Conservation (phyloP, 2,113 vertebrate genomes). For the Strigops habroptila region DNA sequence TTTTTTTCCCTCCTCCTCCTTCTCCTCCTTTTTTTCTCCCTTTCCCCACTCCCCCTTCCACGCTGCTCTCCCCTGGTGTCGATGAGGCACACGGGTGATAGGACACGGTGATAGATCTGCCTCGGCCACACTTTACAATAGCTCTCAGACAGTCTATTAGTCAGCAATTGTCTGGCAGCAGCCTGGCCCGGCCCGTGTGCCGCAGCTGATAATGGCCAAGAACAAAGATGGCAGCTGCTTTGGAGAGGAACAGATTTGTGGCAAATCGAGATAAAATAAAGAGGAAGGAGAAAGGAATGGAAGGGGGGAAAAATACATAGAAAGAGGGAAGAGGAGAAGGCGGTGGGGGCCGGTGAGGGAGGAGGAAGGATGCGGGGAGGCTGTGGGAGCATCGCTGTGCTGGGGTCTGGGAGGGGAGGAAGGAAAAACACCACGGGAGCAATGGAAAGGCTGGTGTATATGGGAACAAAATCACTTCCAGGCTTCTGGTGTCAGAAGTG, state of each 20-base stretch:
- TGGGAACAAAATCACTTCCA: background rate
- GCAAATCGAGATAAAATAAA: slow-evolving; percentile 77
- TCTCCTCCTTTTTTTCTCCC: background rate
- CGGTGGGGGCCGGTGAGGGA: background rate
- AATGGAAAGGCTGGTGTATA: background rate
- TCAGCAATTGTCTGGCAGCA: slow-evolving; percentile 71
- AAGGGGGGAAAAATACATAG: background rate
- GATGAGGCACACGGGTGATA: slow-evolving; percentile 37
- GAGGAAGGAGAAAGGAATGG: slow-evolving; percentile 64
- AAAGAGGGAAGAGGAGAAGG: background rate
- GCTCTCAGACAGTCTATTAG: slow-evolving; percentile 72
- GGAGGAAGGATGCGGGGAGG: background rate
- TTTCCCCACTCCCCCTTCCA: background rate
- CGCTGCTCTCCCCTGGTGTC: background rate
- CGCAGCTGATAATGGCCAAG: slow-evolving; percentile 72
- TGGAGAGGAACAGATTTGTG: slow-evolving; percentile 72
- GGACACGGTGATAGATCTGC: slow-evolving; percentile 67
- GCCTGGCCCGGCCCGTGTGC: slow-evolving; percentile 55
- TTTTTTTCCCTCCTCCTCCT: background rate
- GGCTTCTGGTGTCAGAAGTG: background rate
- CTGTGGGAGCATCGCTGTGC: background rate
- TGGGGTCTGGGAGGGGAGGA: background rate
- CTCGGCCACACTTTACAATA: slow-evolving; percentile 64
- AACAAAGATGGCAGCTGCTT: slow-evolving; percentile 82
- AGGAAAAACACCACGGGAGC: background rate